Conservation (phyloP, 2,113 vertebrate genomes). For the Bothrops jararaca region DNA sequence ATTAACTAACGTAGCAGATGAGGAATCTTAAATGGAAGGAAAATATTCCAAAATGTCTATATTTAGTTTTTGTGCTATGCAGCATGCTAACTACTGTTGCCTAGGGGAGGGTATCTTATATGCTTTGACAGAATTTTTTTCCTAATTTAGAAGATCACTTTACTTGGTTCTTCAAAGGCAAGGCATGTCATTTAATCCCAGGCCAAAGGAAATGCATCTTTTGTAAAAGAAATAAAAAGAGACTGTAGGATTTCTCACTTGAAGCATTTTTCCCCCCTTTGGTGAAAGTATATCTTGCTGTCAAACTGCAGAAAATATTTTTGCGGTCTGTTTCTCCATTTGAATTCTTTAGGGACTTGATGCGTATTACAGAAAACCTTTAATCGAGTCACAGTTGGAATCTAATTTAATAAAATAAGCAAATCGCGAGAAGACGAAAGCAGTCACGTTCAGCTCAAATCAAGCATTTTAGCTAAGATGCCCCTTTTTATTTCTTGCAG, state of each 20-base stretch:
- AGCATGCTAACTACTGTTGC: slow-evolving; percentile 57
- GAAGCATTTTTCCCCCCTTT: slow-evolving; percentile 41
- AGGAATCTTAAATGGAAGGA: slow-evolving; percentile 51
- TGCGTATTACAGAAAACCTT: slow-evolving; percentile 57
- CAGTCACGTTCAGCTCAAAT: slow-evolving; percentile 64
- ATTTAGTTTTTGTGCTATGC: slow-evolving; percentile 64
- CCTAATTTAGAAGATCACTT: slow-evolving; percentile 56
- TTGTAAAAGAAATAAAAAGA: slow-evolving; percentile 28
- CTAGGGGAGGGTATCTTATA: slow-evolving; percentile 51
- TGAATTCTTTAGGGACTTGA: slow-evolving; percentile 39
- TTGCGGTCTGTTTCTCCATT: slow-evolving; percentile 48
- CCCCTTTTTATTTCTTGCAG: slow-evolving; percentile 81
- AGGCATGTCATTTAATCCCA: slow-evolving; percentile 45
- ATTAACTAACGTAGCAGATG: slow-evolving; percentile 64
- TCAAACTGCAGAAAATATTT: slow-evolving; percentile 42
- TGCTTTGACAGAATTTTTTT: slow-evolving; percentile 62
- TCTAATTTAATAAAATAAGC: slow-evolving; percentile 69
- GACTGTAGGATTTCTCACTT: slow-evolving; percentile 16
- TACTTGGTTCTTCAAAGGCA: slow-evolving; percentile 45
- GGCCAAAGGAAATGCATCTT: slow-evolving; percentile 41
- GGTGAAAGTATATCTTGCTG: slow-evolving; percentile 15
- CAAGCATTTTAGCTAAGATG: slow-evolving; percentile 73
- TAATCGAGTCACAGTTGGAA: slow-evolving; percentile 68
- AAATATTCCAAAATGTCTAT: slow-evolving; percentile 61
- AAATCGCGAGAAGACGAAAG: slow-evolving; percentile 59